These are phyloP conservation scores for Helicoverpa zea DNA, from an alignment of 1,140 invertebrate genomes.

Conservation along the genomic window DNA sequence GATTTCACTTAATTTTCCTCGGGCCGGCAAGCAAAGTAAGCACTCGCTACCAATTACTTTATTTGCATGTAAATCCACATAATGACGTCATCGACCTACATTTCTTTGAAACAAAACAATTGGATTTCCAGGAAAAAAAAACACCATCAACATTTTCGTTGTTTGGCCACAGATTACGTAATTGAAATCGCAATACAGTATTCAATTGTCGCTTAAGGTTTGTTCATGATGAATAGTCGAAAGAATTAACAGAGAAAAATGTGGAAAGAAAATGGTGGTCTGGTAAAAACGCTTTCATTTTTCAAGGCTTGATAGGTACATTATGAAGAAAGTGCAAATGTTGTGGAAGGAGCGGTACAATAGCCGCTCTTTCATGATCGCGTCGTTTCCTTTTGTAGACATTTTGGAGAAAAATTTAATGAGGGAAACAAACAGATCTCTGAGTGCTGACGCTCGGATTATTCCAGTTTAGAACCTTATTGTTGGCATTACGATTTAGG, in stretches of 20 bases:
- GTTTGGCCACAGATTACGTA: conserved; percentile 6
- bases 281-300: conserved; percentile 59
- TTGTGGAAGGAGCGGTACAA: conserved; percentile 58
- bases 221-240: conserved; percentile 37
- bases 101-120: conserved; percentile 21
- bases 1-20: neutral
- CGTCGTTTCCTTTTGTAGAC: conserved; percentile 34
- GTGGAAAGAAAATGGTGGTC: conserved; percentile 52
- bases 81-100: conserved; percentile 1
- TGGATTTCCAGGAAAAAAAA: conserved; percentile 10
- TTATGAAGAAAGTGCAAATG: conserved; percentile 66
- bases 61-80: conserved; percentile 14
- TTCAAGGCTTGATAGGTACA: conserved; percentile 65
- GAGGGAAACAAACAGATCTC: conserved; percentile 37
- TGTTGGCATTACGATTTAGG: neutral
- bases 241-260: conserved; percentile 50
- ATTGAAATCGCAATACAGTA: conserved; percentile 5
- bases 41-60: conserved; percentile 20
- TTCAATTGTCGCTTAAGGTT: conserved; percentile 26
- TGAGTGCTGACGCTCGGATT: conserved; percentile 9
- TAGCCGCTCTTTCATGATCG: conserved; percentile 41
- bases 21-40: neutral
- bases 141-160: neutral
- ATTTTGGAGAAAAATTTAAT: conserved; percentile 32
- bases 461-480: conserved; percentile 24